phyloP scores from a whole-genome alignment of 2,113 vertebrate genomes.

The Phodopus roborovskii region DNA sequence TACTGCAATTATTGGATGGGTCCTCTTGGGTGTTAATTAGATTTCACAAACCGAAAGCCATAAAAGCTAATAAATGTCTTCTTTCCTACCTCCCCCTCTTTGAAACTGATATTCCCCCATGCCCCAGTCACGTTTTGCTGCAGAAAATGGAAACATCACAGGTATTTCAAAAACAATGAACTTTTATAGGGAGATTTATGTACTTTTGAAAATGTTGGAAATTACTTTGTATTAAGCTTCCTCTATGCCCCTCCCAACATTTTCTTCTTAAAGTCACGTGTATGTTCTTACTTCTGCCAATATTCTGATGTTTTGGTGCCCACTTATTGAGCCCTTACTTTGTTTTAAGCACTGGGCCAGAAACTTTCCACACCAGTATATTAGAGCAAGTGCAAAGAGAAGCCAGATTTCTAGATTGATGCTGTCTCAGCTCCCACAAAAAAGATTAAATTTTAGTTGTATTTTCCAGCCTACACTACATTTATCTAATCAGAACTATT shows the following conservation, averaged over 20 bases:
- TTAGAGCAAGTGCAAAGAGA: not conserved
- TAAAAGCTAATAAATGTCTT: not conserved
- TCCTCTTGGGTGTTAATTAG: not conserved
- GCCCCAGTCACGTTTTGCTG: not conserved
- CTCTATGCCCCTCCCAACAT: not conserved
- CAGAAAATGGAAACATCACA: not conserved
- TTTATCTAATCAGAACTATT: constrained; percentile 10
- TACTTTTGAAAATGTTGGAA: not conserved
- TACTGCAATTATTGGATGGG: not conserved
- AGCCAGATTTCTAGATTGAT: not conserved
- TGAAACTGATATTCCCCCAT: not conserved
- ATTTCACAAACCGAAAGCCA: not conserved
- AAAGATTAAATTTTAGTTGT: not conserved
- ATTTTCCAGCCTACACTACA: not conserved
- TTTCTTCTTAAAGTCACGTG: not conserved
- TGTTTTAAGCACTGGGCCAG: not conserved
- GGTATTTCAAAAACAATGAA: not conserved
- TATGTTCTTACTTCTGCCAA: not conserved
- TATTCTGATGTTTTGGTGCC: not conserved
- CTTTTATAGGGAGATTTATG: not conserved
- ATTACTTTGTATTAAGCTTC: not conserved
- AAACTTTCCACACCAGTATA: not conserved
- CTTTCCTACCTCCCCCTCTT: not conserved
- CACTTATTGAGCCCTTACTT: not conserved
- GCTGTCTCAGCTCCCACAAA: not conserved